Conservation (phyloP, 2,797 vertebrate species). For the Falco naumanni region DNA sequence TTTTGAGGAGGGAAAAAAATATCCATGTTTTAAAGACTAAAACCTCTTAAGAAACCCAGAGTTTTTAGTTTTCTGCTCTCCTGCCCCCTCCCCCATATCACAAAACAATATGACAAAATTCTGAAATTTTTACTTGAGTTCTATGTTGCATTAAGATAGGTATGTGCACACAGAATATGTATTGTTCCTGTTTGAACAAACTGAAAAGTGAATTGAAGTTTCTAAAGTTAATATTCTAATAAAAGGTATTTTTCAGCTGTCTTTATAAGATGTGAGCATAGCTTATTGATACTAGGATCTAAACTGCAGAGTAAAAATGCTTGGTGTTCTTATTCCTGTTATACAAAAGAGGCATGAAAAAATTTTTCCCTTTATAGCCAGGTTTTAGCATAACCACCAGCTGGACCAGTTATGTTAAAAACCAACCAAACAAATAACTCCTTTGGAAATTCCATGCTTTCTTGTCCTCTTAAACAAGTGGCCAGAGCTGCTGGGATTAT, state of each 20-base stretch:
- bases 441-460: neutral
- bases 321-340: neutral
- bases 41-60: neutral
- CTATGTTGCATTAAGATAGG: neutral
- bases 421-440: neutral
- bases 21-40: neutral
- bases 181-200: neutral
- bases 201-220: neutral
- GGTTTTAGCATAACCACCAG: neutral
- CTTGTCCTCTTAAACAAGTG: neutral
- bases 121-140: neutral
- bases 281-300: neutral
- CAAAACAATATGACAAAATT: neutral
- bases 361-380: neutral
- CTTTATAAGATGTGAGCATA: neutral
- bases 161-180: rapidly evolving
- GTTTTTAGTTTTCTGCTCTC: neutral
- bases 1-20: neutral
- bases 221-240: neutral
- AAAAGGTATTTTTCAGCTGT: neutral
- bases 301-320: neutral
- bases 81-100: neutral
- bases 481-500: neutral
- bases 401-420: neutral
- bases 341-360: neutral